phyloP scores from a whole-genome alignment of 2,888 invertebrate species.

The Agrotis puta region DNA sequence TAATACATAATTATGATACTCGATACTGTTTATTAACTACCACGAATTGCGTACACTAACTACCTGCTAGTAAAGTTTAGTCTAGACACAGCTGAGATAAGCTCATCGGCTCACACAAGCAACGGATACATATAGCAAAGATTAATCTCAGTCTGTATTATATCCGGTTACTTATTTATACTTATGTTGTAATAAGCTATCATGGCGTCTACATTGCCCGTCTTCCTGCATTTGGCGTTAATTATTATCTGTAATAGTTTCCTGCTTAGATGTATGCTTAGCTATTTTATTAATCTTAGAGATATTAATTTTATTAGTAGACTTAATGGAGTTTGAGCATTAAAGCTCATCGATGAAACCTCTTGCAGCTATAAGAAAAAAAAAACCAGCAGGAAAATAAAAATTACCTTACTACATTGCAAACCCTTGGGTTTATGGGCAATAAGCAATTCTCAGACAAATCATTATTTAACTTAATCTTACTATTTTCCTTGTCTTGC shows the following conservation, averaged over 20 bases:
- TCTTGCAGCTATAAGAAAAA: background rate
- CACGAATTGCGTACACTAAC: background rate
- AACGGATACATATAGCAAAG: conserved; percentile 32
- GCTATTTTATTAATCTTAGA: background rate
- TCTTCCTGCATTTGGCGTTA: conserved; percentile 50
- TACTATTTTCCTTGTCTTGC: background rate
- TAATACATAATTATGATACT: too few relatives aligned
- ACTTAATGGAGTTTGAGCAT: background rate
- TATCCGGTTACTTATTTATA: conserved; percentile 52
- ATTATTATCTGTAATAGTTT: conserved; percentile 47
- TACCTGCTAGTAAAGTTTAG: conserved; percentile 10
- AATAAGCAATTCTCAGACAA: background rate
- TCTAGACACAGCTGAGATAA: conserved; percentile 37
- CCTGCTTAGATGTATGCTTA: conserved; percentile 34
- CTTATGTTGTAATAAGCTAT: conserved; percentile 31
- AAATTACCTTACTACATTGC: background rate
- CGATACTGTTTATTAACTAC: background rate
- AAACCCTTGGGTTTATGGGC: background rate
- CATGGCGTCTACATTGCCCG: conserved; percentile 28
- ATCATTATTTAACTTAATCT: background rate
- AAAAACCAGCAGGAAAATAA: too few relatives aligned
- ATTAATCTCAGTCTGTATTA: conserved; percentile 54
- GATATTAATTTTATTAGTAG: background rate
- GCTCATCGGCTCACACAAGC: conserved; percentile 9
- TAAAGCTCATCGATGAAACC: background rate